phyloP scores from a whole-genome alignment of 2,888 invertebrate genomes.

The Tenodera sinensis region DNA sequence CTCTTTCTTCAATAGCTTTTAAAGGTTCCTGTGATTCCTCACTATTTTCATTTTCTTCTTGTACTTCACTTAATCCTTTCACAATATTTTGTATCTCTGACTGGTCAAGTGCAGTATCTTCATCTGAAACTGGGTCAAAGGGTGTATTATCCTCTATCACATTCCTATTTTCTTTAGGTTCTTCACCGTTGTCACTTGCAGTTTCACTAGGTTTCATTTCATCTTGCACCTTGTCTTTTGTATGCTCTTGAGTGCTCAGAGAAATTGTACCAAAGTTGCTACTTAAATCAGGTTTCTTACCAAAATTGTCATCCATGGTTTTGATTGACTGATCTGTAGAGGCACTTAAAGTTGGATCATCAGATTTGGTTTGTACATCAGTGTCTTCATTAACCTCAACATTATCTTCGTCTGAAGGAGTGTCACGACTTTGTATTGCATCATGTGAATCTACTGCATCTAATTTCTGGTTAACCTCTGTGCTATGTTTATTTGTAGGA shows the following conservation, averaged over 20 bases:
- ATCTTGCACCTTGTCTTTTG: not conserved
- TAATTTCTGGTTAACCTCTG: too few species aligned
- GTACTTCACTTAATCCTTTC: not conserved
- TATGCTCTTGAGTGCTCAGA: not conserved
- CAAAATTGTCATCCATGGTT: not conserved
- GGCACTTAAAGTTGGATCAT: not conserved
- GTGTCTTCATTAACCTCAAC: not conserved
- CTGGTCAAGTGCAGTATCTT: not conserved
- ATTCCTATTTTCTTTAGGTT: not conserved
- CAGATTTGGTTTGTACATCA: not conserved
- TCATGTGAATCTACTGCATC: not conserved
- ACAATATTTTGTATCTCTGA: not conserved
- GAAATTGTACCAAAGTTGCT: not conserved
- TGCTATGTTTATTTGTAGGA: not conserved
- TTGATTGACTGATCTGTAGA: not conserved
- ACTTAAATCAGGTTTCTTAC: not conserved
- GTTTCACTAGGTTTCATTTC: not conserved
- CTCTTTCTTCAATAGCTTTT: not conserved
- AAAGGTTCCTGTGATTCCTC: not conserved
- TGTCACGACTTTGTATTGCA: not conserved
- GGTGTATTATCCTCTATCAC: not conserved
- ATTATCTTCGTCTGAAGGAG: not conserved
- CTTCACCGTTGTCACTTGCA: not conserved
- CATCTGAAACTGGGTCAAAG: not conserved
- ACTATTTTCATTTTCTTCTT: not conserved